Percentiles rank a stretch among this genome's conserved stretches.
Conservation (phyloP, 2,113 vertebrate species). For the Bos javanicus region DNA sequence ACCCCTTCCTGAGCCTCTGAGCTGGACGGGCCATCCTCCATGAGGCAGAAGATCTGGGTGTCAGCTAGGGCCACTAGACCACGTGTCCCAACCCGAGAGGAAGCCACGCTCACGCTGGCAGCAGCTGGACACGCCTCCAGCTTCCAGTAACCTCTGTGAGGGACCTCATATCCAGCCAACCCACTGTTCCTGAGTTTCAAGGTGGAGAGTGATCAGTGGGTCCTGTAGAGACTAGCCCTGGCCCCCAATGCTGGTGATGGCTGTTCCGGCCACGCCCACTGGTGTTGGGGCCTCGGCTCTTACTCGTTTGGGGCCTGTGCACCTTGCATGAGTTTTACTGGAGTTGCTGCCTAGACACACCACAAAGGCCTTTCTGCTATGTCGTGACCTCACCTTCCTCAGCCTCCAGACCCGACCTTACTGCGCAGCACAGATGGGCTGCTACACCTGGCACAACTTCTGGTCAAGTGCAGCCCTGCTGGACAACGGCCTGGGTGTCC, state of each 20-base stretch:
- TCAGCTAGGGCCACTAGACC: not conserved
- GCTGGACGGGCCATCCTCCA: not conserved
- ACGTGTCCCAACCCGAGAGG: not conserved
- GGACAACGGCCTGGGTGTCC: not conserved
- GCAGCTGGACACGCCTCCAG: not conserved
- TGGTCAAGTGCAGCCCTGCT: not conserved
- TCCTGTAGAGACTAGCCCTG: not conserved
- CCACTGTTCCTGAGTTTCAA: no score
- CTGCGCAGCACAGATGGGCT: not conserved
- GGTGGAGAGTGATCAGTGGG: not conserved
- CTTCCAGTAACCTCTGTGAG: not conserved
- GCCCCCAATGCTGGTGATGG: not conserved
- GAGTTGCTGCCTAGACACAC: not conserved
- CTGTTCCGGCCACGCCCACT: not conserved
- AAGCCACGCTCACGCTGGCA: not conserved
- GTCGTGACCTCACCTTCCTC: rapidly evolving
- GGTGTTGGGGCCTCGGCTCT: not conserved
- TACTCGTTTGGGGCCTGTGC: not conserved
- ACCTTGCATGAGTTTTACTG: not conserved
- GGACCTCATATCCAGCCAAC: not conserved
- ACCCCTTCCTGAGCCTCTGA: not conserved
- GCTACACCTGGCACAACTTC: not conserved
- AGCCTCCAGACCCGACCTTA: not conserved
- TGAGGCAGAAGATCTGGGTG: no score
- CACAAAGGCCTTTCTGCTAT: rapidly evolving